Base-by-base conservation (phyloP, 1,140 invertebrate genomes). In the Plutomurus gul region DNA sequence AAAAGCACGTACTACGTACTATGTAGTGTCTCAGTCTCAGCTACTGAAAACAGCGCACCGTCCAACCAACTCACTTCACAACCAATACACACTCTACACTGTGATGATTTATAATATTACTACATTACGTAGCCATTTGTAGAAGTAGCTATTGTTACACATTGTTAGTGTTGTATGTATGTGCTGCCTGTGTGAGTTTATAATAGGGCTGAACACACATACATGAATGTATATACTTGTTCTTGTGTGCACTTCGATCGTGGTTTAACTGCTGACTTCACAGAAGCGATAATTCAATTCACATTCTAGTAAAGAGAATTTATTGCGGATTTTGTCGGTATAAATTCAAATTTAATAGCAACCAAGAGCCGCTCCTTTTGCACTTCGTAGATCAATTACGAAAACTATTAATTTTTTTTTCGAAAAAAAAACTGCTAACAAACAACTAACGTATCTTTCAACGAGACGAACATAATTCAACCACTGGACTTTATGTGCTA, bases 1-100 rank as follows among this genome's bases (percentile, higher is more conserved):
- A 25, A n/a, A 65, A n/a, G 56, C 56, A 65, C 56, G 56, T 65
- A 65, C 36, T 65, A n/a, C n/a, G n/a, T n/a, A n/a, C n/a, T n/a
- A n/a, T n/a, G n/a, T n/a, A n/a, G n/a, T n/a, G n/a, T n/a, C n/a
- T n/a, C n/a, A n/a, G n/a, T n/a, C n/a, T n/a, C n/a, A n/a, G n/a
- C n/a, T n/a, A n/a, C n/a, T n/a, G n/a, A n/a, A n/a, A n/a, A n/a
- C n/a, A n/a, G n/a, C n/a, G n/a, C n/a, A n/a, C n/a, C n/a, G n/a
- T n/a, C n/a, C n/a, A n/a, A n/a, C n/a, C n/a, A n/a, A n/a, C n/a
- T n/a, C n/a, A n/a, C n/a, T n/a, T n/a, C n/a, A n/a, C n/a, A n/a
- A n/a, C n/a, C n/a, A n/a, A n/a, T n/a, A n/a, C n/a, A n/a, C n/a
- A n/a, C n/a, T n/a, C n/a, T n/a, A n/a, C n/a, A n/a, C n/a, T n/a